These are phyloP conservation scores for Lapara coniferarum DNA, from an alignment of 2,888 invertebrate genomes.

Conservation along the genomic window DNA sequence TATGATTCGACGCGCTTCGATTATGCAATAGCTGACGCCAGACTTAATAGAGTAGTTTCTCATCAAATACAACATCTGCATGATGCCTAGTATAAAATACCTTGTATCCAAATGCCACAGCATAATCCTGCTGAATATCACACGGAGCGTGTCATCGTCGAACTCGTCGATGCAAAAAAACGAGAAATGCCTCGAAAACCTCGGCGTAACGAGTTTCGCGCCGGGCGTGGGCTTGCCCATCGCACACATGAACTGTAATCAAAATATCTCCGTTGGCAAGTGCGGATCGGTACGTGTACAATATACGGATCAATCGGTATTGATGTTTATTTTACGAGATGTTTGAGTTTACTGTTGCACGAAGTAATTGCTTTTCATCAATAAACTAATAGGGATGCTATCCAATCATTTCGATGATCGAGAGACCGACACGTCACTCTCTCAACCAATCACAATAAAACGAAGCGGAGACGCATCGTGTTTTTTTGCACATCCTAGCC, in stretches of 20 bases:
- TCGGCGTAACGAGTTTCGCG: constrained; percentile 91
- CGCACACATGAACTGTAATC: constrained; percentile 89
- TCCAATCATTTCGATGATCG: too few species aligned
- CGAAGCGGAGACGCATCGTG: too few species aligned
- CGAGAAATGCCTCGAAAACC: constrained; percentile 94
- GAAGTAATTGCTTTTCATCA: neutral
- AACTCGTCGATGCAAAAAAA: constrained; percentile 95
- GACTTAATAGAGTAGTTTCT: too few species aligned
- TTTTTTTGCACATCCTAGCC: too few species aligned
- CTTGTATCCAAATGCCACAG: constrained; percentile 98
- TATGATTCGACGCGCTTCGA: too few species aligned
- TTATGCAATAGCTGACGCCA: too few species aligned
- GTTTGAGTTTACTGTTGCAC: neutral
- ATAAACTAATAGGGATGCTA: too few species aligned
- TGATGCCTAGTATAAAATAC: constrained; percentile 59
- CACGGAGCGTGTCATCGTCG: constrained; percentile 90
- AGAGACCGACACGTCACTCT: too few species aligned
- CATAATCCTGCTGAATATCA: constrained; percentile 95
- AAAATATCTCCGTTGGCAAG: constrained; percentile 4
- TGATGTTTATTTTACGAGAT: neutral
- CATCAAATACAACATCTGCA: too few species aligned
- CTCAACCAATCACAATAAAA: too few species aligned
- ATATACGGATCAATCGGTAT: neutral
- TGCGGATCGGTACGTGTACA: neutral
- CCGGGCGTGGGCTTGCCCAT: constrained; percentile 92